Percentiles rank a stretch among this genome's conserved stretches.
Conservation (phyloP, 1,140 invertebrate genomes). For the Brachionus plicatilis region DNA sequence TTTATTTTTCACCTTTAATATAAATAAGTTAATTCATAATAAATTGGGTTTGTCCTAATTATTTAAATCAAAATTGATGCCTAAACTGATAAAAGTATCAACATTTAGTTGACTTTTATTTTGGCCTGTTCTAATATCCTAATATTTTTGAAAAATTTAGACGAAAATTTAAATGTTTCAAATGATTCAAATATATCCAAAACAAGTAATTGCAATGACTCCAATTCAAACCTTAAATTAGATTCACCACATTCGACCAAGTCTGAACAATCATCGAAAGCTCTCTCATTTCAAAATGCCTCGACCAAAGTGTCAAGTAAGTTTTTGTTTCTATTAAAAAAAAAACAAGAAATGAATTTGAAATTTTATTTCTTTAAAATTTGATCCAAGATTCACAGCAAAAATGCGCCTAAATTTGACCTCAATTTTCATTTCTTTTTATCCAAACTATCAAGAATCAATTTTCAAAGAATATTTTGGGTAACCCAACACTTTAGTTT, state of each 20-base stretch:
- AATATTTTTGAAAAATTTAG: constrained; percentile 1
- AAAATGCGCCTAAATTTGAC: neutral
- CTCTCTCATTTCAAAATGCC: constrained; percentile 31
- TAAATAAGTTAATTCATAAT: too few species aligned
- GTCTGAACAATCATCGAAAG: constrained; percentile 23
- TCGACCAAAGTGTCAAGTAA: constrained; percentile 36
- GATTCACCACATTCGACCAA: constrained; percentile 22
- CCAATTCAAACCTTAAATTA: constrained; percentile 11
- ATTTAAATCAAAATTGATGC: neutral
- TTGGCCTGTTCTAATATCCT: neutral
- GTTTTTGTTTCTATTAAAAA: neutral
- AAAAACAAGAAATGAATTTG: constrained; percentile 16
- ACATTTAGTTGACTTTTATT: neutral
- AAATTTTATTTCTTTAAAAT: neutral
- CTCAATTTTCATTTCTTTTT: neutral
- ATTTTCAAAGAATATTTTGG: neutral
- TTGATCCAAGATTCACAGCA: neutral
- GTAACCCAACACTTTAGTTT: neutral
- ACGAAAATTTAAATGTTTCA: constrained; percentile 17
- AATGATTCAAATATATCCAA: neutral
- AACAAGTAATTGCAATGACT: neutral
- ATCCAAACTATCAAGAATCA: neutral
- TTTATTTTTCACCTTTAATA: too few species aligned
- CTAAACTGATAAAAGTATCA: neutral
- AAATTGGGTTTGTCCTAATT: neutral